Percentiles rank a stretch among this genome's conserved stretches.
phyloP scores from a whole-genome alignment of 1,140 invertebrate genomes.

The Teleopsis dalmanni region DNA sequence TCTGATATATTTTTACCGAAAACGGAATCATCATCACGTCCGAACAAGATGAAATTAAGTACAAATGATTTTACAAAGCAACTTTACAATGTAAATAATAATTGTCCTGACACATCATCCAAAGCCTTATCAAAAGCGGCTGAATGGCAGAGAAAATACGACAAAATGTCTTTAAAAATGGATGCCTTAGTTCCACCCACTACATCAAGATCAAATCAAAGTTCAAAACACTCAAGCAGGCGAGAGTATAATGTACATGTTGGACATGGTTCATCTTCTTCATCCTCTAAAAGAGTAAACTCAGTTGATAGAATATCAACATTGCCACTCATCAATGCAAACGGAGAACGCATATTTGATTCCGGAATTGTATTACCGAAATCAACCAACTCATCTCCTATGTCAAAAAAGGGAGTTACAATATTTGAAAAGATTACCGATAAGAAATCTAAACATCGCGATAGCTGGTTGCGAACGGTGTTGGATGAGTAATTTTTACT shows the following conservation, averaged over 20 bases:
- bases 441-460: slow-evolving; percentile 11
- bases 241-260: slow-evolving; percentile 1
- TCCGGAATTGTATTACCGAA: no score
- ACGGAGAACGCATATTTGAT: no score
- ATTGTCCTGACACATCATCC: no score
- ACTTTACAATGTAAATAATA: no score
- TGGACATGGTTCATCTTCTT: slow-evolving; percentile 17
- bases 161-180: no score
- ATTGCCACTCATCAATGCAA: no score
- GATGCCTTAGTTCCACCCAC: no score
- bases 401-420: slow-evolving; percentile 19
- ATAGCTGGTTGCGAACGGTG: slow-evolving; percentile 31
- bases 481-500: slow-evolving; percentile 14
- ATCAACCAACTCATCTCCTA: slow-evolving; percentile 6
- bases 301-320: no score
- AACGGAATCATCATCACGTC: neutral
- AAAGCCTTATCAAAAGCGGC: no score
- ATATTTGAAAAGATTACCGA: slow-evolving; percentile 22
- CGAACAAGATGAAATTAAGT: no score
- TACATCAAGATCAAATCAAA: neutral
- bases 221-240: neutral
- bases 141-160: no score
- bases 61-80: no score
- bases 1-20: neutral
- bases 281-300: slow-evolving; percentile 3